Evolutionary conservation across 2,797 vertebrate species (phyloP).

Genomic region (Mormyrus proboscirostris): DNA sequence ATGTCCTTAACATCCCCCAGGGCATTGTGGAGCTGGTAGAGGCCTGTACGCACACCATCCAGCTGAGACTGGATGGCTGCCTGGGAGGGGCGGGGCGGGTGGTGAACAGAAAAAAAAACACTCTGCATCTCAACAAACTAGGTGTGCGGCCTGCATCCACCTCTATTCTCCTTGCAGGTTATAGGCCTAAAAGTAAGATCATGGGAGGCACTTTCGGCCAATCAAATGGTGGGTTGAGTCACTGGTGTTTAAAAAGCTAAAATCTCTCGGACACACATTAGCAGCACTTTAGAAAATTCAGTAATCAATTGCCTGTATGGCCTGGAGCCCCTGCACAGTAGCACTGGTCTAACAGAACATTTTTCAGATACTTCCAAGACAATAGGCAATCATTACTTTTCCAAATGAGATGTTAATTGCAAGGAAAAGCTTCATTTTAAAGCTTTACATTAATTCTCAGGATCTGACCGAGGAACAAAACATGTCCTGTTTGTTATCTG

Average conservation of each 20-base stretch:
- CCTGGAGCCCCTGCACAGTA: neutral
- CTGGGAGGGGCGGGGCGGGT: conserved; percentile 46
- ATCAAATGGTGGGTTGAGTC: neutral
- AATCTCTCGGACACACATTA: neutral
- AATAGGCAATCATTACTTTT: neutral
- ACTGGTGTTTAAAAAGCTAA: neutral
- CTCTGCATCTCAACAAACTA: neutral
- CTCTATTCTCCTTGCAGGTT: neutral
- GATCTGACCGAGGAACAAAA: neutral
- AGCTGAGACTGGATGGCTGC: conserved; percentile 96
- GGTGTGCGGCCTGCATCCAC: neutral
- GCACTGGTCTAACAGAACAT: neutral
- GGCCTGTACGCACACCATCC: conserved; percentile 89
- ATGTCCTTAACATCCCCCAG: conserved; percentile 88
- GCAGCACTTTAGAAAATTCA: neutral
- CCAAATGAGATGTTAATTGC: neutral
- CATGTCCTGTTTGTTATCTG: neutral
- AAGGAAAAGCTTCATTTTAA: neutral
- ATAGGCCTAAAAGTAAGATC: neutral
- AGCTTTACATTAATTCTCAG: neutral
- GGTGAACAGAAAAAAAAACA: neutral
- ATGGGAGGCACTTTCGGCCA: neutral
- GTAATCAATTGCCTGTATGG: neutral
- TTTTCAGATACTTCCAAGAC: neutral
- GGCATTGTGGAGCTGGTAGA: conserved; percentile 90